Evolutionary conservation across 2,888 invertebrate species (phyloP).

Genomic region (Druceiella hillmani): DNA sequence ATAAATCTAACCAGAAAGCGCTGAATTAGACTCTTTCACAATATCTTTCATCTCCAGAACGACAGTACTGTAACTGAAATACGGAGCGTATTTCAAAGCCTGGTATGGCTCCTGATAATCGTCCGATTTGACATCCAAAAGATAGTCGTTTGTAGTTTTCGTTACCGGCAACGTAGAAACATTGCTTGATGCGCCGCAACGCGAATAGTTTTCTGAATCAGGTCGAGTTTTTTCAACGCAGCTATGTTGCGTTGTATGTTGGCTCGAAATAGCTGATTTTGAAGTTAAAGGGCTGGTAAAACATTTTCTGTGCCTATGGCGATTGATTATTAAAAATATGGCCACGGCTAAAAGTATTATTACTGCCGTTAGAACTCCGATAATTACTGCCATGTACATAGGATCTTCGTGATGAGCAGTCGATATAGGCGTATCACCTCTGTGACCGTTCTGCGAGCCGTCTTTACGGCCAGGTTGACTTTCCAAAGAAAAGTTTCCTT

Average conservation of each 20-base stretch:
- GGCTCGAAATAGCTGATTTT: too few relatives aligned
- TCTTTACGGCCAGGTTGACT: slow-evolving; percentile 48
- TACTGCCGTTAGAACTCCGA: slow-evolving; percentile 70
- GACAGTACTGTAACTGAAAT: slow-evolving; percentile 71
- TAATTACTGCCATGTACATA: slow-evolving; percentile 68
- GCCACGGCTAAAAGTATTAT: slow-evolving; percentile 67
- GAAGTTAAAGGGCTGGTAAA: slow-evolving; percentile 65
- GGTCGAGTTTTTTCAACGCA: slow-evolving; percentile 34
- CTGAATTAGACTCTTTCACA: slow-evolving; percentile 43
- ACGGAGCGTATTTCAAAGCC: slow-evolving; percentile 68
- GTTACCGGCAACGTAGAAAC: slow-evolving; percentile 48
- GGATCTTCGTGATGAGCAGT: slow-evolving; percentile 66
- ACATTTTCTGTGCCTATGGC: slow-evolving; percentile 67
- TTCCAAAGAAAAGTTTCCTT: slow-evolving; percentile 70
- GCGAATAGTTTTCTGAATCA: slow-evolving; percentile 55
- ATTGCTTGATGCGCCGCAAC: slow-evolving; percentile 46
- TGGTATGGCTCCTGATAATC: slow-evolving; percentile 79
- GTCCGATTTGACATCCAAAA: slow-evolving; percentile 59
- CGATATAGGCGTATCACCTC: slow-evolving; percentile 58
- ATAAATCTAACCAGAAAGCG: slow-evolving; percentile 35
- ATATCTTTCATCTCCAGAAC: slow-evolving; percentile 72
- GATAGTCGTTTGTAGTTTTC: slow-evolving; percentile 52
- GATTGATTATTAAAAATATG: slow-evolving; percentile 65
- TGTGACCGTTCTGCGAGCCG: slow-evolving; percentile 37
- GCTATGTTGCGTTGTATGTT: slow-evolving; percentile 36